Conservation (phyloP, 2,888 invertebrate species). For the Tiliacea aurago region DNA sequence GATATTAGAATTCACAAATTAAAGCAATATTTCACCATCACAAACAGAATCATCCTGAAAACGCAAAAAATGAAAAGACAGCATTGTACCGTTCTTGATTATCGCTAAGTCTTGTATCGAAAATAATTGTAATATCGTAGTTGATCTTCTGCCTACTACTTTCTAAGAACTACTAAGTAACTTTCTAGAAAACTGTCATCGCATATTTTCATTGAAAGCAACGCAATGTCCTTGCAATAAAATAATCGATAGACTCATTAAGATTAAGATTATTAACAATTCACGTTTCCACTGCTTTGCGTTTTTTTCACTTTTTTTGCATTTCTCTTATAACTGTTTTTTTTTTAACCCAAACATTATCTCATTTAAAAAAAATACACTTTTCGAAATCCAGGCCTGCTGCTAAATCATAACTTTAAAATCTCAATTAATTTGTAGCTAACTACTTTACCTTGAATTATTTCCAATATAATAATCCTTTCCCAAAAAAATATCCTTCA, state of each 20-base stretch:
- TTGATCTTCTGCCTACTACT: neutral
- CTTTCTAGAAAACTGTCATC: neutral
- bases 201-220: conserved; percentile 8
- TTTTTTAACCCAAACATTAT: neutral
- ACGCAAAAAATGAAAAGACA: rapidly evolving
- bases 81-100: neutral
- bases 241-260: conserved; percentile 31
- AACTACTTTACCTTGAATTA: conserved; percentile 57
- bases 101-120: neutral
- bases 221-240: conserved; percentile 32
- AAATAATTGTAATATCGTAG: neutral
- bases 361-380: neutral
- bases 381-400: neutral
- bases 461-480: conserved; percentile 27
- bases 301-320: neutral
- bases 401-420: neutral
- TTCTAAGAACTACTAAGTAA: too few relatives aligned
- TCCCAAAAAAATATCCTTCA: conserved; percentile 10
- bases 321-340: neutral
- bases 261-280: neutral
- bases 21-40: neutral
- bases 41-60: neutral
- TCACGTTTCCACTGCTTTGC: neutral
- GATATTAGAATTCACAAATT: neutral
- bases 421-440: neutral